phyloP scores from a whole-genome alignment of 2,888 invertebrate species.

The Dryocosmus kuriphilus region DNA sequence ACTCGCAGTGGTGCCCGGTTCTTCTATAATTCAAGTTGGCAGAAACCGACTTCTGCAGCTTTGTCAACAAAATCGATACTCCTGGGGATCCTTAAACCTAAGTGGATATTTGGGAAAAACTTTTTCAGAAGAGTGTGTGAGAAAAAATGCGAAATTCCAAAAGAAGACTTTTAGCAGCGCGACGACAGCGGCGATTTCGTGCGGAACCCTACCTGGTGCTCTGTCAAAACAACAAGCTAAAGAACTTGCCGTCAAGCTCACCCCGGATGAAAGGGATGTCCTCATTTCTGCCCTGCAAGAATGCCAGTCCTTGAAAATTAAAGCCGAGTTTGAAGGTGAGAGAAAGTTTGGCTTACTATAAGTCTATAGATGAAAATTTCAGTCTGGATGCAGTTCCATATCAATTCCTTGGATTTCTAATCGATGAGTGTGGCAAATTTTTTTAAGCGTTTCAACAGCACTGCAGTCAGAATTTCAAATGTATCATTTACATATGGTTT shows the following conservation, averaged over 20 bases:
- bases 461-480: neutral
- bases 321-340: slow-evolving; percentile 89
- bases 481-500: too few species aligned
- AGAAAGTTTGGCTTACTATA: neutral
- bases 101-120: neutral
- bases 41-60: slow-evolving; percentile 10
- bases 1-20: neutral
- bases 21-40: slow-evolving; percentile 19
- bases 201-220: slow-evolving; percentile 62
- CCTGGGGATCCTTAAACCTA: neutral
- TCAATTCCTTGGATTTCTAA: neutral
- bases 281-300: slow-evolving; percentile 85
- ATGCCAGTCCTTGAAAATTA: slow-evolving; percentile 86
- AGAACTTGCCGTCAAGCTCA: slow-evolving; percentile 85
- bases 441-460: neutral
- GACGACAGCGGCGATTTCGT: slow-evolving; percentile 59
- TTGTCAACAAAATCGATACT: neutral
- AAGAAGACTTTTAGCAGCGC: slow-evolving; percentile 42
- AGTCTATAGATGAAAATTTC: neutral
- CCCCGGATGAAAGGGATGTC: slow-evolving; percentile 85
- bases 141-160: neutral
- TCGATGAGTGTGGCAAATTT: neutral
- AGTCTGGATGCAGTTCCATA: slow-evolving; percentile 7
- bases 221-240: slow-evolving; percentile 86
- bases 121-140: neutral